A percentile compares a stretch with the other conserved stretches of the same genome.
Evolutionary conservation across 2,888 invertebrate species (phyloP).

Genomic region (Eurytoma californica): DNA sequence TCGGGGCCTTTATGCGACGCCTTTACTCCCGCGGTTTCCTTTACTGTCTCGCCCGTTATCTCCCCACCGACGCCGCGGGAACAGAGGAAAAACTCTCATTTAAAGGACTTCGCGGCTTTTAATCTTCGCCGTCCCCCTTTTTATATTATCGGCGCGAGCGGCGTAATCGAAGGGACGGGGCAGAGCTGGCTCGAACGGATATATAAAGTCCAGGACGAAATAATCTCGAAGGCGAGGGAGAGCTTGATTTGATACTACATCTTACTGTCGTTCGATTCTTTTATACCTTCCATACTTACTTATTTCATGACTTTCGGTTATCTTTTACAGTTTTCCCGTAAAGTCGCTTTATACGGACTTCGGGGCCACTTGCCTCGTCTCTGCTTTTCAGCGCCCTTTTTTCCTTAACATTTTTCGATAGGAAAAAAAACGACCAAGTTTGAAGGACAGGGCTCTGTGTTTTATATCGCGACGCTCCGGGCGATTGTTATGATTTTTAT

Average conservation of each 20-base stretch:
- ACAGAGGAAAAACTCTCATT: slow-evolving; percentile 1
- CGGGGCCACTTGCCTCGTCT: slow-evolving; percentile 32
- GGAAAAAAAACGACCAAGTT: slow-evolving; percentile 9
- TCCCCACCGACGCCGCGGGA: neutral
- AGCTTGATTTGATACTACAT: slow-evolving; percentile 53
- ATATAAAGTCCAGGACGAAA: slow-evolving; percentile 19
- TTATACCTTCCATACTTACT: slow-evolving; percentile 52
- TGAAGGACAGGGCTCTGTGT: slow-evolving; percentile 1
- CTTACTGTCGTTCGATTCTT: slow-evolving; percentile 51
- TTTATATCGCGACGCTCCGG: slow-evolving; percentile 6
- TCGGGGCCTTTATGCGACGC: slow-evolving; percentile 3
- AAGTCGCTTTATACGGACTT: slow-evolving; percentile 51
- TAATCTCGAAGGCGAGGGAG: slow-evolving; percentile 38
- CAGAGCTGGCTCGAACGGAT: slow-evolving; percentile 4
- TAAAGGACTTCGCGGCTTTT: slow-evolving; percentile 25
- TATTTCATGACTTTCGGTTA: slow-evolving; percentile 54
- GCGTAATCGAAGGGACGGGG: slow-evolving; percentile 4
- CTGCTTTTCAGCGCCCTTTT: slow-evolving; percentile 16
- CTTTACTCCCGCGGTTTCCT: slow-evolving; percentile 1
- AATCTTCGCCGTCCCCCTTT: slow-evolving; percentile 14
- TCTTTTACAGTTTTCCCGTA: slow-evolving; percentile 54
- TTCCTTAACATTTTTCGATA: slow-evolving; percentile 33
- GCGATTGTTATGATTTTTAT: slow-evolving; percentile 23
- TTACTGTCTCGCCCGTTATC: neutral
- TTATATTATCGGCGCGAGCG: neutral